A percentile compares a stretch with the other conserved stretches of the same genome.
phyloP scores from a whole-genome alignment of 2,888 invertebrate species.

The Archips crataeganus region DNA sequence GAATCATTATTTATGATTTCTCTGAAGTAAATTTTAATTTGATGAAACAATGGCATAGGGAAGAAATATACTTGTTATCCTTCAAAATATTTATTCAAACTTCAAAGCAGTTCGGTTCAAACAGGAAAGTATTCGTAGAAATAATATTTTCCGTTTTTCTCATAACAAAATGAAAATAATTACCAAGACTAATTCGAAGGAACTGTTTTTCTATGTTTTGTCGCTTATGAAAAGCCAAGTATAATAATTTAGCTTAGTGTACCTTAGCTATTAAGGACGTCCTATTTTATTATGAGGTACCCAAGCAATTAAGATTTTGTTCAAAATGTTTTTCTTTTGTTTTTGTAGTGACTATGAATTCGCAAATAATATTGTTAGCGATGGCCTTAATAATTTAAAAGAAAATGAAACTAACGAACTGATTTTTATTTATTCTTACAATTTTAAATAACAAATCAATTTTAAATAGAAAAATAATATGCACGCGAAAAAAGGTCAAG shows the following conservation, averaged over 20 bases:
- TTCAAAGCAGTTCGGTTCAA: not conserved
- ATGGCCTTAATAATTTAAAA: too few species aligned
- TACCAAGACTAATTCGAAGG: not conserved
- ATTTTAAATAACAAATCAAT: too few species aligned
- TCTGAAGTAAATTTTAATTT: not conserved
- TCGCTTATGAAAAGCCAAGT: not conserved
- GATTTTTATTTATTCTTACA: too few species aligned
- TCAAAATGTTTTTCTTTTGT: too few species aligned
- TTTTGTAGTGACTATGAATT: too few species aligned
- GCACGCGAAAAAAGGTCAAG: too few species aligned
- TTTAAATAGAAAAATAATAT: too few species aligned
- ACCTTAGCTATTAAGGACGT: not conserved
- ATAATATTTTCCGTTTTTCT: not conserved
- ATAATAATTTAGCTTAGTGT: not conserved
- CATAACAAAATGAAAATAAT: not conserved
- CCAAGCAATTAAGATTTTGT: too few species aligned
- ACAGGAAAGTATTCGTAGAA: constrained; percentile 1
- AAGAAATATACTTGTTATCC: not conserved
- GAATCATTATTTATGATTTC: not conserved
- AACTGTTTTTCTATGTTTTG: not conserved
- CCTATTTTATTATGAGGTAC: too few species aligned
- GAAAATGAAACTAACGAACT: too few species aligned
- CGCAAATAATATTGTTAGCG: too few species aligned
- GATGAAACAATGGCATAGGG: not conserved
- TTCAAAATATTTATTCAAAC: constrained; percentile 4